Evolutionary conservation across 2,888 invertebrate species (phyloP).

Genomic region (Notodonta dromedarius): DNA sequence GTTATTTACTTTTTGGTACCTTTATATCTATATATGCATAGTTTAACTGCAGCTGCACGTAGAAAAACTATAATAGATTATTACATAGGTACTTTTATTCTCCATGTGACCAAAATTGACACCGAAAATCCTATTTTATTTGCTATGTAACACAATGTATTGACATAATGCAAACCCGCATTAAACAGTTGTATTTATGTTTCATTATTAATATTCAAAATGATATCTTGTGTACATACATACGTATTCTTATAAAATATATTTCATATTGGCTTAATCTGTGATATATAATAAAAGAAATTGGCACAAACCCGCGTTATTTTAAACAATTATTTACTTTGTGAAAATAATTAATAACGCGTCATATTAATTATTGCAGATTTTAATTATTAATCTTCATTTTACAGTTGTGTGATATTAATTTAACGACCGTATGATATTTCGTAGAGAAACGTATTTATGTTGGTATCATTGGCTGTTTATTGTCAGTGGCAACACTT

Average conservation of each 20-base stretch:
- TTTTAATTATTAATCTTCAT: conserved; percentile 45
- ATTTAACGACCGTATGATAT: conserved; percentile 58
- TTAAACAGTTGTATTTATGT: neutral
- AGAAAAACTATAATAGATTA: conserved; percentile 48
- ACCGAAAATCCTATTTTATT: conserved; percentile 30
- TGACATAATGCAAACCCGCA: neutral
- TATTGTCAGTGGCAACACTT: conserved; percentile 31
- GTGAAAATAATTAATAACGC: neutral
- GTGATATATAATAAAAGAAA: conserved; percentile 70
- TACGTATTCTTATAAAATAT: conserved; percentile 40
- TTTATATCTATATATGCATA: conserved; percentile 7
- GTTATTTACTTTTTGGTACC: neutral
- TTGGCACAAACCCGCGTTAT: conserved; percentile 54
- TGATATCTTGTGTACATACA: conserved; percentile 36
- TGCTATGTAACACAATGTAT: conserved; percentile 15
- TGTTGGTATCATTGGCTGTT: conserved; percentile 4
- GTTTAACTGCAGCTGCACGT: conserved; percentile 51
- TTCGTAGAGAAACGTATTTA: conserved; percentile 29
- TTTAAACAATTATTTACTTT: conserved; percentile 29
- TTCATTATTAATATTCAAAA: conserved; percentile 1
- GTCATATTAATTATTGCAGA: conserved; percentile 11
- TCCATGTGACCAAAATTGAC: conserved; percentile 75
- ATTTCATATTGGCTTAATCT: conserved; percentile 77
- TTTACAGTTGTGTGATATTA: conserved; percentile 54
- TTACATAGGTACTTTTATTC: conserved; percentile 58